These are phyloP conservation scores for Coluber constrictor DNA, from an alignment of 2,797 vertebrate genomes.

Conservation along the genomic window DNA sequence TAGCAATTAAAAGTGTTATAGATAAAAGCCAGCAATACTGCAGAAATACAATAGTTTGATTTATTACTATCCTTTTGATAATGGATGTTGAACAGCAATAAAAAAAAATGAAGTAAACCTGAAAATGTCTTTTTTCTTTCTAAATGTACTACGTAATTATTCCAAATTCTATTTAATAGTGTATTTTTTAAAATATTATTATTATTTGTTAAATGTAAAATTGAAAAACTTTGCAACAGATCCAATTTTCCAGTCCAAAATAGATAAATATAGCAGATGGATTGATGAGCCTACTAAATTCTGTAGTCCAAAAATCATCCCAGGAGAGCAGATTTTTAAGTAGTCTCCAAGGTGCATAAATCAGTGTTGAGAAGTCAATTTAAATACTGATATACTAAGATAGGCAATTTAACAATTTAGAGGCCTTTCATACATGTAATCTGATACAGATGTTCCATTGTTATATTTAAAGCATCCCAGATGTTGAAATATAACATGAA, in stretches of 20 bases:
- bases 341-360: constrained; percentile 50
- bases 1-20: not conserved
- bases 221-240: constrained; percentile 29
- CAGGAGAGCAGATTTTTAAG: constrained; percentile 36
- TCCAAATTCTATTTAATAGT: not conserved
- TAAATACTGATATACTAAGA: constrained; percentile 56
- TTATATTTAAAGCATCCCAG: constrained; percentile 20
- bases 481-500: not conserved
- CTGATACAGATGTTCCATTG: constrained; percentile 17
- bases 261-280: constrained; percentile 35
- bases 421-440: constrained; percentile 34
- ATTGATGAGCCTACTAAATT: constrained; percentile 48
- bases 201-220: not conserved
- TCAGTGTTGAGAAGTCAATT: constrained; percentile 50
- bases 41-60: not conserved
- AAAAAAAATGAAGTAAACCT: not conserved
- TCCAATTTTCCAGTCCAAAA: constrained; percentile 11
- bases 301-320: constrained; percentile 44
- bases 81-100: not conserved
- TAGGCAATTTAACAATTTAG: constrained; percentile 46
- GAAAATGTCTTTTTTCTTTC: not conserved
- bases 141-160: constrained; percentile 4
- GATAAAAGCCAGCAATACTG: not conserved
- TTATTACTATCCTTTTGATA: not conserved
- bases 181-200: not conserved